phyloP scores from a whole-genome alignment of 2,888 invertebrate genomes.

The Chymomyza amoena region DNA sequence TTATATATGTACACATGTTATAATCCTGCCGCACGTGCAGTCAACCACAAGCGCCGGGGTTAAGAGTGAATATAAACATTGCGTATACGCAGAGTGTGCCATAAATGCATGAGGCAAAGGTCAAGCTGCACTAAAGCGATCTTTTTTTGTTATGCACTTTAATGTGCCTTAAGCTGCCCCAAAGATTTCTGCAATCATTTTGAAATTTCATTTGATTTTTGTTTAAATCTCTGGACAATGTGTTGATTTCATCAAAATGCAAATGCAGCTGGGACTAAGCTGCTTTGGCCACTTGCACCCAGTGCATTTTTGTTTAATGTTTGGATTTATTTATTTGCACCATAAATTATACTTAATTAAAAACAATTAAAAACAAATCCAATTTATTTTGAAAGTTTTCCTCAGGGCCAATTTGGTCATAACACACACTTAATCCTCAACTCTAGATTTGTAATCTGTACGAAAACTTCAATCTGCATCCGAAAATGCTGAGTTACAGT shows the following conservation, averaged over 20 bases:
- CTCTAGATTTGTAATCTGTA: constrained; percentile 3
- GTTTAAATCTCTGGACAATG: constrained; percentile 28
- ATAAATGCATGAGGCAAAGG: constrained; percentile 54
- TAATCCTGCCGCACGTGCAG: constrained; percentile 49
- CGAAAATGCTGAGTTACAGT: constrained; percentile 7
- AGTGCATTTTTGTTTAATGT: constrained; percentile 23
- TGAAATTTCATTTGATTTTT: background rate
- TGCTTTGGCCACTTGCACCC: background rate
- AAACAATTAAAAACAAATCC: constrained; percentile 76
- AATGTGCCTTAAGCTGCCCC: background rate
- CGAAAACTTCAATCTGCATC: background rate
- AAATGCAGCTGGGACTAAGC: constrained; percentile 30
- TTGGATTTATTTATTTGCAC: constrained; percentile 48
- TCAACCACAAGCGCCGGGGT: constrained; percentile 50
- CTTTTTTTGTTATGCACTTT: background rate
- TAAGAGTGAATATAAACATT: constrained; percentile 37
- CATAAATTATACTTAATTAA: constrained; percentile 74
- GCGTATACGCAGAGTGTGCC: constrained; percentile 41
- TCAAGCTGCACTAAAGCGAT: background rate
- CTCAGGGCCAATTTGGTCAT: constrained; percentile 31
- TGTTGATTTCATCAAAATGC: constrained; percentile 53
- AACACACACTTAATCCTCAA: constrained; percentile 15
- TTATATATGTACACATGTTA: constrained; percentile 20
- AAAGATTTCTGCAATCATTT: background rate
- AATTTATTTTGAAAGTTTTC: constrained; percentile 25